phyloP scores from a whole-genome alignment of 2,888 invertebrate species.

The Acanthacorydalis orientalis region DNA sequence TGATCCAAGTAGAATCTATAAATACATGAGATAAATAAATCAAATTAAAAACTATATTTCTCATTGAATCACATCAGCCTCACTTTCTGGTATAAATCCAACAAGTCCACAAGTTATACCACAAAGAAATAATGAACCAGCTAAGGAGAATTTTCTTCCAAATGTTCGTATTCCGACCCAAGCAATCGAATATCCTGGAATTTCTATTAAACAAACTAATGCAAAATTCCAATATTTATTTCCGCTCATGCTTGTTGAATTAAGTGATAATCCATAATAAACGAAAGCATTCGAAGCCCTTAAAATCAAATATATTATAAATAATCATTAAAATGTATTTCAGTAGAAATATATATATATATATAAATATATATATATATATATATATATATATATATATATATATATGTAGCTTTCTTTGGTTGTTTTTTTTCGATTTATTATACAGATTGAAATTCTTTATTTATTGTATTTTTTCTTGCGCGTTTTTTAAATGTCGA shows the following conservation, averaged over 20 bases:
- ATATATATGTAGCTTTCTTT: no score
- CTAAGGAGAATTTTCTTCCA: constrained; percentile 33
- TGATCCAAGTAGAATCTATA: constrained; percentile 32
- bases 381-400: no score
- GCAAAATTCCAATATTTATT: constrained; percentile 52
- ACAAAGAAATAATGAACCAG: constrained; percentile 32
- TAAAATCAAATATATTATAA: constrained; percentile 9
- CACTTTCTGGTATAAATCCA: constrained; percentile 32
- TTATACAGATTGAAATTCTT: background rate
- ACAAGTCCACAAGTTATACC: constrained; percentile 35
- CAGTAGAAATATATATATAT: no score
- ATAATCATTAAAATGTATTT: constrained; percentile 1
- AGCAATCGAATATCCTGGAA: constrained; percentile 38
- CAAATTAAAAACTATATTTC: constrained; percentile 2
- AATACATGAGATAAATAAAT: constrained; percentile 9
- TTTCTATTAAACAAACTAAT: constrained; percentile 39
- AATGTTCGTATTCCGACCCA: constrained; percentile 32
- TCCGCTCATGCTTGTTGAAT: constrained; percentile 45
- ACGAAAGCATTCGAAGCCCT: constrained; percentile 48
- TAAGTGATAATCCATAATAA: constrained; percentile 49
- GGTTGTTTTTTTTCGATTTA: constrained; percentile 10
- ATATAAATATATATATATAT: no score
- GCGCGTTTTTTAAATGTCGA: no score
- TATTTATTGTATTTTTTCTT: no score
- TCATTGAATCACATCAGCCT: background rate